Evolutionary conservation across 1,140 invertebrate genomes (phyloP), one percentile per base, ranked within the genome.

Genomic region (Proctacanthus coquilletti): DNA sequence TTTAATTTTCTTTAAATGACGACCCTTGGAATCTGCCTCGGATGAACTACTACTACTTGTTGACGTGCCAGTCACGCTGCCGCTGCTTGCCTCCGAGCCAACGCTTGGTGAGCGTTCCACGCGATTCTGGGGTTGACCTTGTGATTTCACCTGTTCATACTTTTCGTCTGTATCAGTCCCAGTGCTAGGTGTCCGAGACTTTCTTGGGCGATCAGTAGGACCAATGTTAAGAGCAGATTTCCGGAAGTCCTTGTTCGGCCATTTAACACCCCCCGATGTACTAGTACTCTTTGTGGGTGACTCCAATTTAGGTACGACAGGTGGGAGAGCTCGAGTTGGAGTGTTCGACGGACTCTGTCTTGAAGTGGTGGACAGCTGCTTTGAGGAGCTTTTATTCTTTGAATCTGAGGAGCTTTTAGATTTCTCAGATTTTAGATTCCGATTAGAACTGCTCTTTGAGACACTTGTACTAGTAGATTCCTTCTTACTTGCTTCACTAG

Each of bases 171-270:
- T 53, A 25, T 55, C 64, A 1, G 47, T 55, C 0, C 52, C 52
- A 11, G 53, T 59, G 34, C 52, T 57, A 8, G 56, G 51, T 11
- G 54, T 55, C 18, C 53, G 45, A 0, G 51, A 54, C 32, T 56
- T 53, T 14, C 61, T 60, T 0, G 56, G 49, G 21, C 58, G 52
- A 14, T 60, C 64, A 0, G 66, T 65, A 21, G 56, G 61, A 39
- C 71, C 72, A 67, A 79, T 78, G 51, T 82, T 84, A 6, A 82
- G 53, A 0, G 73, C 70, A 0, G 78, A 81, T 53, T 84, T 82
- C 9, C 79, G 64, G 48, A 81, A 81, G 51, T 82, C 78, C 60
- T 82, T 81, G 52, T 81, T 81, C 5, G 69, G 63, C 21, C 60
- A 64, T 38, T 68, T 70, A 0, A 46, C 46, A 18, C 19, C 36